These are phyloP conservation scores for Platypus cylindrus DNA, from an alignment of 2,888 invertebrate genomes.

Conservation along the genomic window DNA sequence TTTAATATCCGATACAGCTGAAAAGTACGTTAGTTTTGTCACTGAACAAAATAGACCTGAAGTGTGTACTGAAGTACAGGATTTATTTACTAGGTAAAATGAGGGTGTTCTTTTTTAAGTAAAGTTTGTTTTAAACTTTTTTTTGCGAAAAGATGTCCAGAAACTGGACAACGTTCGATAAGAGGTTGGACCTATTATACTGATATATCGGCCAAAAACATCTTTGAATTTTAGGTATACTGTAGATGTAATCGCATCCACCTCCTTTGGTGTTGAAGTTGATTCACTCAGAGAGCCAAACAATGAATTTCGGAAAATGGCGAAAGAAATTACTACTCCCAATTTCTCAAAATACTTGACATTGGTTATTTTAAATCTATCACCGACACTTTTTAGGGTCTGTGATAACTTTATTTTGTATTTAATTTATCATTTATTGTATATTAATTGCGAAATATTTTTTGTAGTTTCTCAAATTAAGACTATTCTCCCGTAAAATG, in stretches of 20 bases:
- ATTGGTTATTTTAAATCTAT: constrained; percentile 8
- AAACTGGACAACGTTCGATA: too few relatives aligned
- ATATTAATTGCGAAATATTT: constrained; percentile 1
- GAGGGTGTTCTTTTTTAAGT: background rate
- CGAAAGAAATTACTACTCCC: constrained; percentile 11
- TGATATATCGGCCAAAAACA: too few relatives aligned
- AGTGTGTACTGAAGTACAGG: constrained; percentile 12
- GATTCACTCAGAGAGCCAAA: constrained; percentile 10
- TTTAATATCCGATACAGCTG: constrained; percentile 12
- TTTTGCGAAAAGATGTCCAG: too few relatives aligned
- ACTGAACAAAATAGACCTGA: constrained; percentile 2
- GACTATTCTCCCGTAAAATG: constrained; percentile 12
- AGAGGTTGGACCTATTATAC: too few relatives aligned
- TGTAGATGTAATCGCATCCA: constrained; percentile 15
- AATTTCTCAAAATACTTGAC: constrained; percentile 8
- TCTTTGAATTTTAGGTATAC: constrained; percentile 12
- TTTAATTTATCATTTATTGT: background rate
- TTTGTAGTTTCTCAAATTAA: constrained; percentile 10
- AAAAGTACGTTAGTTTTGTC: constrained; percentile 10
- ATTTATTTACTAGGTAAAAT: constrained; percentile 12
- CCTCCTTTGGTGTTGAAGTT: constrained; percentile 14
- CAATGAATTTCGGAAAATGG: constrained; percentile 14
- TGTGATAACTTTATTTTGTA: constrained; percentile 2
- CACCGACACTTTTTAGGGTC: constrained; percentile 11
- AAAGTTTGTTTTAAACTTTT: too few relatives aligned